Percentiles rank a stretch among this genome's conserved stretches.
Conservation (phyloP, 2,797 vertebrate species). For the Sylvilagus floridanus region DNA sequence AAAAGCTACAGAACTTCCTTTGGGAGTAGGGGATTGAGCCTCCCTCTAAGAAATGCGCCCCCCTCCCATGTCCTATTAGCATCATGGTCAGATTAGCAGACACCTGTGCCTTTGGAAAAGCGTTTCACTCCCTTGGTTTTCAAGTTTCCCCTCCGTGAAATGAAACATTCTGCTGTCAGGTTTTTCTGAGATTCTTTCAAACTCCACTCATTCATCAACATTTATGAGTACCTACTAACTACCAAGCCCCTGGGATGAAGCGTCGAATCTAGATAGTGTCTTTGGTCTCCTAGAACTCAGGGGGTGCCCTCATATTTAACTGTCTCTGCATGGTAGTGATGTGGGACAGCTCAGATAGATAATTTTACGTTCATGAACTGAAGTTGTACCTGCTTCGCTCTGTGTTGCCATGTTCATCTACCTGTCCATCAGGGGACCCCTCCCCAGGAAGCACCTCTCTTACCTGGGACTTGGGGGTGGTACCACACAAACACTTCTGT, state of each 20-base stretch:
- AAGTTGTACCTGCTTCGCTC: no score
- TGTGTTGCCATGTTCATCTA: no score
- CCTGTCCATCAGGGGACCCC: no score
- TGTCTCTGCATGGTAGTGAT: neutral
- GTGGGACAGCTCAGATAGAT: no score
- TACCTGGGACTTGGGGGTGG: no score
- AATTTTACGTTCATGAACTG: no score
- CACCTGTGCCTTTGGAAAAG: neutral
- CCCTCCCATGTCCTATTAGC: neutral
- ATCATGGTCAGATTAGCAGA: neutral
- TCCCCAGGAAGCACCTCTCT: no score
- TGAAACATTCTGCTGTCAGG: neutral
- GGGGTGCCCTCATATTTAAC: neutral
- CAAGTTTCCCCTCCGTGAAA: neutral
- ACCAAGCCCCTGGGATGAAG: neutral
- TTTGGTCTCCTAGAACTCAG: neutral
- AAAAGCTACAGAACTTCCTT: neutral
- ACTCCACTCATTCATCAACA: neutral
- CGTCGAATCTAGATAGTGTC: neutral
- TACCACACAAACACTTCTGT: no score
- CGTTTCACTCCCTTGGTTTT: neutral
- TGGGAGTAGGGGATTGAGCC: neutral
- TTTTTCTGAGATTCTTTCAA: constrained; percentile 54
- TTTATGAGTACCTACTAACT: neutral
- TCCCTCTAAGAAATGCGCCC: neutral